Evolutionary conservation across 2,888 invertebrate genomes (phyloP).

Genomic region (Heliconius ismenius): DNA sequence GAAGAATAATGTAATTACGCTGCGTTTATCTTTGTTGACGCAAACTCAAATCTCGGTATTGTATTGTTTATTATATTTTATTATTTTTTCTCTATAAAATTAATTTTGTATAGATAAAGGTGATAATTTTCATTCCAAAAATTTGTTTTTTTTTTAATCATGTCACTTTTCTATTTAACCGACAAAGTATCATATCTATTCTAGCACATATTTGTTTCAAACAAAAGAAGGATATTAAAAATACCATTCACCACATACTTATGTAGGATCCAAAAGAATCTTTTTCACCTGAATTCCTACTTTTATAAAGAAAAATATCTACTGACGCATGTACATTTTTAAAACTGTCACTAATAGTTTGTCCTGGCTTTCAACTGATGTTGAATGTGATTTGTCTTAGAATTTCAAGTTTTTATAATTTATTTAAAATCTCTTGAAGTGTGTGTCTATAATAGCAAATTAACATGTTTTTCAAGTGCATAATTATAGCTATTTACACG

Average conservation of each 20-base stretch:
- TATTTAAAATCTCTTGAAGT: no score
- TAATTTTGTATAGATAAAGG: no score
- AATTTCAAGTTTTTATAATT: background rate
- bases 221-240: slow-evolving; percentile 7
- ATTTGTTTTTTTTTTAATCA: no score
- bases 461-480: no score
- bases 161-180: background rate
- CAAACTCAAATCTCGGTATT: background rate
- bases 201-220: background rate
- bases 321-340: background rate
- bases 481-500: no score
- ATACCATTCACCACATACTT: background rate
- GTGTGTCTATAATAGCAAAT: no score
- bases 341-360: background rate
- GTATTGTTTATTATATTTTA: background rate
- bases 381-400: background rate
- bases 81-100: background rate
- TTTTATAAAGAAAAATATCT: background rate
- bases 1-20: slow-evolving; percentile 2
- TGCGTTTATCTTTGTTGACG: slow-evolving; percentile 24
- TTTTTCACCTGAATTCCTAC: background rate
- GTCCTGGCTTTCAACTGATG: background rate
- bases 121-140: no score
- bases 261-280: background rate
- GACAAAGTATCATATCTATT: background rate